Conservation (phyloP, 2,888 invertebrate species). For the Aelia acuminata region DNA sequence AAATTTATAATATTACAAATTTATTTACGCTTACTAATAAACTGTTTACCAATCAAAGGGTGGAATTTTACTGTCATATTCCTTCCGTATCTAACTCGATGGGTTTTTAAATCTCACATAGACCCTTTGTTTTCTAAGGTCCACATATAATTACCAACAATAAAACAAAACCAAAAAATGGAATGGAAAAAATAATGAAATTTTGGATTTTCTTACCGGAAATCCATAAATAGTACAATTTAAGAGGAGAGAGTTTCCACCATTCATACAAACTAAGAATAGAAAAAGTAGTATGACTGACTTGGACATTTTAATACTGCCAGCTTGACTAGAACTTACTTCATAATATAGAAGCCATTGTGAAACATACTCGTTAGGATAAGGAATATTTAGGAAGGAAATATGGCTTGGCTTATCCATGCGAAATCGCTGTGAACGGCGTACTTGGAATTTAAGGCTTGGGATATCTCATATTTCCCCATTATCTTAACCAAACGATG, state of each 20-base stretch:
- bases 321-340: not conserved
- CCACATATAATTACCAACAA: no score
- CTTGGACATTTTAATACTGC: conserved; percentile 36
- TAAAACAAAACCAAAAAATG: no score
- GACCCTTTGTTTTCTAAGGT: no score
- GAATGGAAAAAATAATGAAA: no score
- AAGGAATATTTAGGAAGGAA: not conserved
- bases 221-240: conserved; percentile 33
- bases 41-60: no score
- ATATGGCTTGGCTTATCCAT: not conserved
- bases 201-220: not conserved
- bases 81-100: no score
- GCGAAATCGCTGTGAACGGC: not conserved
- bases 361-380: not conserved
- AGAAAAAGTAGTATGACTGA: not conserved
- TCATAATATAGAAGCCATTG: conserved; percentile 15
- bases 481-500: not conserved
- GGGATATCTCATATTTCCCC: not conserved
- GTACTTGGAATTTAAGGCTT: not conserved
- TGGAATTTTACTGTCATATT: no score
- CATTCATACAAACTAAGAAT: not conserved
- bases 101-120: no score
- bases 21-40: no score
- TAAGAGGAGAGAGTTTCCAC: not conserved
- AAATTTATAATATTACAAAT: no score